Percentiles rank a stretch among this genome's conserved stretches.
Evolutionary conservation across 2,888 invertebrate species (phyloP).

Genomic region (Odontocolon sp.): DNA sequence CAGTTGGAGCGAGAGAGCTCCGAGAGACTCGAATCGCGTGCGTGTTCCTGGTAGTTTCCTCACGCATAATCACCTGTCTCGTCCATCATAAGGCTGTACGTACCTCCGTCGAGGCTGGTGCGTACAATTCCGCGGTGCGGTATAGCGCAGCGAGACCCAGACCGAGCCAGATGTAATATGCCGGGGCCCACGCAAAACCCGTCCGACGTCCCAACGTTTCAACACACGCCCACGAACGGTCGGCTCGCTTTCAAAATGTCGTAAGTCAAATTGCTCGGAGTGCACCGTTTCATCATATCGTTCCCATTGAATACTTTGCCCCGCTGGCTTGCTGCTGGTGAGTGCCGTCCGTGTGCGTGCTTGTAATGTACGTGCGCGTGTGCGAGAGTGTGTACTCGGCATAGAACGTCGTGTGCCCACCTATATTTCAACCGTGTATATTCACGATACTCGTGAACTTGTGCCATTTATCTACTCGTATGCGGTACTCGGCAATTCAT

Average conservation of each 20-base stretch:
- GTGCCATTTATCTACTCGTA: neutral
- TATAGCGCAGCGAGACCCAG: constrained; percentile 10
- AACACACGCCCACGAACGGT: constrained; percentile 78
- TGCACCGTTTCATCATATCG: constrained; percentile 74
- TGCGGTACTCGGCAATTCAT: constrained; percentile 9
- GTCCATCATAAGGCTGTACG: constrained; percentile 76
- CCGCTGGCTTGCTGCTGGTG: constrained; percentile 8
- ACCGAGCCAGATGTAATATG: constrained; percentile 76
- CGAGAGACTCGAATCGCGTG: constrained; percentile 58
- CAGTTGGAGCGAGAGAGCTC: constrained; percentile 33
- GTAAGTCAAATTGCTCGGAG: constrained; percentile 77
- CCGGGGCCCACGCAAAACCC: constrained; percentile 78
- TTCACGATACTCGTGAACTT: too few relatives aligned
- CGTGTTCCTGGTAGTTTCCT: constrained; percentile 75
- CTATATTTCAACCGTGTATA: too few relatives aligned
- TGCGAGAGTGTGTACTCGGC: too few relatives aligned
- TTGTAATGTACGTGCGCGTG: neutral
- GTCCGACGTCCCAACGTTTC: constrained; percentile 79
- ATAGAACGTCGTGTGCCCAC: too few relatives aligned
- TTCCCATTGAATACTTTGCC: constrained; percentile 51
- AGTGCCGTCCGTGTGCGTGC: constrained; percentile 1
- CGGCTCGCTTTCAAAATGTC: constrained; percentile 78
- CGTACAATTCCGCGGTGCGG: constrained; percentile 10
- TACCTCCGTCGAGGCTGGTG: constrained; percentile 18
- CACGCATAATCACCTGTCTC: constrained; percentile 80